phyloP scores from a whole-genome alignment of 2,888 invertebrate species.

The Zele albiditarsus region DNA sequence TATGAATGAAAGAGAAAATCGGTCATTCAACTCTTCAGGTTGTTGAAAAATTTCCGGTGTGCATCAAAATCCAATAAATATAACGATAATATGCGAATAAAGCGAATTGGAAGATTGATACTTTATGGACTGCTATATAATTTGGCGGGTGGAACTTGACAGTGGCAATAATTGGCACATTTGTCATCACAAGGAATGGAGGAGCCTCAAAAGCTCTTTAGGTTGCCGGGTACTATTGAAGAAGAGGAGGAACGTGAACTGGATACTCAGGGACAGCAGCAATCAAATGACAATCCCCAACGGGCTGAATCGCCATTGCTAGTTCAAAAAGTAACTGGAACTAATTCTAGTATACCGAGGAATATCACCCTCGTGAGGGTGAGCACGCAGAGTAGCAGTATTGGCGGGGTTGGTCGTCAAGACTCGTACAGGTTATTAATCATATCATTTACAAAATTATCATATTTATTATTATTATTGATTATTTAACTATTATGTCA shows the following conservation, averaged over 20 bases:
- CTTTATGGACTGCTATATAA: slow-evolving; percentile 45
- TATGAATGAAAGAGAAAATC: slow-evolving; percentile 3
- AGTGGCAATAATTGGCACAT: slow-evolving; percentile 22
- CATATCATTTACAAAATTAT: not conserved
- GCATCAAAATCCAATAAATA: not conserved
- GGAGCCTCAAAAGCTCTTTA: slow-evolving; percentile 67
- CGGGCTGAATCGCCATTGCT: slow-evolving; percentile 64
- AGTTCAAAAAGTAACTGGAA: slow-evolving; percentile 51
- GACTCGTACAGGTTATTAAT: slow-evolving; percentile 75
- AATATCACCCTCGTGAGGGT: slow-evolving; percentile 76
- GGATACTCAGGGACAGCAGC: slow-evolving; percentile 47
- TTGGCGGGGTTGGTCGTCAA: slow-evolving; percentile 76
- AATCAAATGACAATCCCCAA: slow-evolving; percentile 49
- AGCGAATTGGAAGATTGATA: slow-evolving; percentile 46
- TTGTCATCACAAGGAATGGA: slow-evolving; percentile 56
- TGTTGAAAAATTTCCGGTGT: slow-evolving; percentile 19
- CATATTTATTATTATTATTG: not conserved
- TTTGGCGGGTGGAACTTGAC: slow-evolving; percentile 47
- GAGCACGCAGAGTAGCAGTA: slow-evolving; percentile 78
- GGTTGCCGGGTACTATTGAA: slow-evolving; percentile 68
- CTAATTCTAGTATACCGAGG: slow-evolving; percentile 60
- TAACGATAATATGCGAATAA: slow-evolving; percentile 29
- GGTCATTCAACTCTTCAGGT: no score
- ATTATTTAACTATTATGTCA: not conserved
- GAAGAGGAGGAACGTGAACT: slow-evolving; percentile 65